Evolutionary conservation across 2,113 vertebrate species (phyloP).

Genomic region (Caranx ignobilis): DNA sequence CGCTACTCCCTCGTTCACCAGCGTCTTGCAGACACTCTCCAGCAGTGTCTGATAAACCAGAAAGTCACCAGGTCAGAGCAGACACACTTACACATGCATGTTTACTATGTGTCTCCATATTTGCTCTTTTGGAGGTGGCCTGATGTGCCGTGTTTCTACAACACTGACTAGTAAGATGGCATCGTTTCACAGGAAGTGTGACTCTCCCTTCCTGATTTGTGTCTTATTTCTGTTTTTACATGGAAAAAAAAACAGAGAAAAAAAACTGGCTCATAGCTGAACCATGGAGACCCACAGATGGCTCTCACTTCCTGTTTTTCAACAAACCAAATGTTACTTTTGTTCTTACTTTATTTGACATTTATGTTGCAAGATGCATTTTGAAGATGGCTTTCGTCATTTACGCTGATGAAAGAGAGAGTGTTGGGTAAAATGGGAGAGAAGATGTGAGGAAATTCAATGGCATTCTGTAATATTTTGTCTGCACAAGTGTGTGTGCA

Average conservation of each 20-base stretch:
- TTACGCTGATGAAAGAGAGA: background rate
- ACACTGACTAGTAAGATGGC: background rate
- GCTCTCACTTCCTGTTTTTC: constrained; percentile 42
- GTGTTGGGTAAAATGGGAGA: background rate
- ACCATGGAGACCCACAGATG: background rate
- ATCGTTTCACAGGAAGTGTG: constrained; percentile 31
- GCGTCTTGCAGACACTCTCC: constrained; percentile 94
- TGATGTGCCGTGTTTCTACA: background rate
- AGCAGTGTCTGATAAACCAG: constrained; percentile 96
- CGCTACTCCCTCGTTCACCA: constrained; percentile 96
- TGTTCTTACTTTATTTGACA: background rate
- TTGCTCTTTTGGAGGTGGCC: background rate
- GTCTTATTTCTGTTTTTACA: constrained; percentile 54
- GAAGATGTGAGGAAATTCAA: background rate
- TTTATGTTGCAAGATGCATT: constrained; percentile 5
- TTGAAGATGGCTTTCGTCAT: background rate
- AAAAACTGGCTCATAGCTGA: background rate
- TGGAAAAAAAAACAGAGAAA: background rate
- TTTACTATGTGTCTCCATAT: background rate
- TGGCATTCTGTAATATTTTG: background rate
- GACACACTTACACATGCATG: background rate
- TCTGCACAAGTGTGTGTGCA: background rate
- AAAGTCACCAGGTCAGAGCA: constrained; percentile 90
- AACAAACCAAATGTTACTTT: background rate
- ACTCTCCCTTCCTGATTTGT: constrained; percentile 55